Evolutionary conservation across 2,113 vertebrate genomes (phyloP).

Genomic region (Oreochromis niloticus): DNA sequence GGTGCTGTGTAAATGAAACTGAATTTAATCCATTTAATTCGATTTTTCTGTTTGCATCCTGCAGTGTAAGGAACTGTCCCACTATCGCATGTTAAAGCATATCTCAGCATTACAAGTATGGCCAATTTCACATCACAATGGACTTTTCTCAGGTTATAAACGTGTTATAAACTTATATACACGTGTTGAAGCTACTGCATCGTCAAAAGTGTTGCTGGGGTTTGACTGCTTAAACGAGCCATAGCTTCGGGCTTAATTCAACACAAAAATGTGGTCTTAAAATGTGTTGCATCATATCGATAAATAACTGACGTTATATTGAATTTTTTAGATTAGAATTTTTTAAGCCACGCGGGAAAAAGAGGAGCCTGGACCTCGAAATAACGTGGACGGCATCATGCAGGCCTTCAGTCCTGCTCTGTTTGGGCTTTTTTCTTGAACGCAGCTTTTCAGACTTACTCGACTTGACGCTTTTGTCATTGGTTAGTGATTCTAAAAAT

Average conservation of each 20-base stretch:
- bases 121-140: not conserved
- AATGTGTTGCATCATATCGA: not conserved
- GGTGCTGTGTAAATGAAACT: not conserved
- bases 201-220: not conserved
- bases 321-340: not conserved
- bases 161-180: not conserved
- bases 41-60: not conserved
- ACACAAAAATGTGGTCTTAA: not conserved
- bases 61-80: not conserved
- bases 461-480: not conserved
- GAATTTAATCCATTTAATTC: not conserved
- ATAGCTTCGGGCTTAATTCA: not conserved
- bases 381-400: fast-evolving
- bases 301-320: not conserved
- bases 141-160: not conserved
- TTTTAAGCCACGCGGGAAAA: not conserved
- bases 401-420: not conserved
- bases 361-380: not conserved
- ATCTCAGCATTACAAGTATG: not conserved
- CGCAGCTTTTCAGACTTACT: not conserved
- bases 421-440: not conserved
- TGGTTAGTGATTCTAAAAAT: not conserved
- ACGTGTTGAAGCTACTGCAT: not conserved
- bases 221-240: not conserved
- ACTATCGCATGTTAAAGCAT: not conserved